A percentile compares a stretch with the other conserved stretches of the same genome.
These are phyloP conservation scores for Tor tambroides DNA, from an alignment of 2,113 vertebrate genomes.

Conservation along the genomic window DNA sequence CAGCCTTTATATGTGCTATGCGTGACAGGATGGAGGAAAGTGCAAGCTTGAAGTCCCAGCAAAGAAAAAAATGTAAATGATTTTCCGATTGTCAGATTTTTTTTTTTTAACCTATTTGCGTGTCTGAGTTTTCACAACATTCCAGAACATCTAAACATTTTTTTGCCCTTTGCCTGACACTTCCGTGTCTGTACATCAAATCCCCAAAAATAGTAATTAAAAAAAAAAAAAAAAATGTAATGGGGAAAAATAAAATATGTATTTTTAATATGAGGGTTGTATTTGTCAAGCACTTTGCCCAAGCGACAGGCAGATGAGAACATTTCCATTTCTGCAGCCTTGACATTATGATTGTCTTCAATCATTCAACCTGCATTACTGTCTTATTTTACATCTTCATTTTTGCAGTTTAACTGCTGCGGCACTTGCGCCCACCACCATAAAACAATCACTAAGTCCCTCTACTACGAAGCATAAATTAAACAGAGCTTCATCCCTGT, in stretches of 20 bases:
- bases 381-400: constrained; percentile 16
- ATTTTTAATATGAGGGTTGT: background rate
- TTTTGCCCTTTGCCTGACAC: background rate
- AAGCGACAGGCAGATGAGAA: constrained; percentile 21
- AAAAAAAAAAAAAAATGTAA: background rate
- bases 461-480: constrained; percentile 7
- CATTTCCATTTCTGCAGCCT: constrained; percentile 10
- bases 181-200: background rate
- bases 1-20: constrained; percentile 18
- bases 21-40: background rate
- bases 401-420: constrained; percentile 5
- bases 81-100: background rate
- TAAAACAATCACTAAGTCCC: background rate
- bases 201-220: background rate
- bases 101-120: background rate
- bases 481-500: constrained; percentile 36
- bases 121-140: constrained; percentile 2
- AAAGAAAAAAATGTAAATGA: background rate
- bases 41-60: background rate
- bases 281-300: background rate
- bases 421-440: background rate
- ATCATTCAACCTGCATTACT: background rate
- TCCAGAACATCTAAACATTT: background rate
- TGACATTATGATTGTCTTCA: constrained; percentile 55
- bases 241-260: background rate